Percentiles rank a stretch among this genome's conserved stretches.
These are phyloP conservation scores for Habrosyne pyritoides DNA, from an alignment of 2,888 invertebrate genomes.

Conservation along the genomic window DNA sequence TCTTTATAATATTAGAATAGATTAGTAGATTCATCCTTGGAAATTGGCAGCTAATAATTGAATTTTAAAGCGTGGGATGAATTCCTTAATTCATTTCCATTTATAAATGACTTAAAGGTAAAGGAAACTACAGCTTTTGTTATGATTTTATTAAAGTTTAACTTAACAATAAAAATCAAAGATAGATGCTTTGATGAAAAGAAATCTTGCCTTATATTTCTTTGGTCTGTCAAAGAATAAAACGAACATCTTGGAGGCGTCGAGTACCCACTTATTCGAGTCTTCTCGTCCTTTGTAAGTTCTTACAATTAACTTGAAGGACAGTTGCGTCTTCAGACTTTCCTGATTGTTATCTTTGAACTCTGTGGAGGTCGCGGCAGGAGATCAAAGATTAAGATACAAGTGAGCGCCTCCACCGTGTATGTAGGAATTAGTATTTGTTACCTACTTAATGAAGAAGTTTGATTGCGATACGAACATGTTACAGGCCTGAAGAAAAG, in stretches of 20 bases:
- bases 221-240: slow-evolving; percentile 40
- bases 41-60: too few relatives aligned
- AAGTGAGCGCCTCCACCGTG: background rate
- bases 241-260: slow-evolving; percentile 39
- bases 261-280: slow-evolving; percentile 45
- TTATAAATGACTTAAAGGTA: too few relatives aligned
- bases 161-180: slow-evolving; percentile 41
- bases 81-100: too few relatives aligned
- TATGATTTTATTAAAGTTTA: slow-evolving; percentile 21
- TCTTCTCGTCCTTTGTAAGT: slow-evolving; percentile 47
- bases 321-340: slow-evolving; percentile 42
- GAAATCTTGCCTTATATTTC: slow-evolving; percentile 27
- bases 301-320: slow-evolving; percentile 57
- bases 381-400: slow-evolving; percentile 43
- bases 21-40: too few relatives aligned
- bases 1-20: too few relatives aligned
- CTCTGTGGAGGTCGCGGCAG: slow-evolving; percentile 39
- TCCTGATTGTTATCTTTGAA: slow-evolving; percentile 50
- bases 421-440: too few relatives aligned
- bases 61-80: too few relatives aligned
- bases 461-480: too few relatives aligned
- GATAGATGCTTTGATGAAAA: slow-evolving; percentile 39
- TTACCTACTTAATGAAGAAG: too few relatives aligned
- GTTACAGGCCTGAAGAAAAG: too few relatives aligned
- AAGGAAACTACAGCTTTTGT: slow-evolving; percentile 14